Conservation (phyloP, 2,797 vertebrate species). For the Acipenser ruthenus region DNA sequence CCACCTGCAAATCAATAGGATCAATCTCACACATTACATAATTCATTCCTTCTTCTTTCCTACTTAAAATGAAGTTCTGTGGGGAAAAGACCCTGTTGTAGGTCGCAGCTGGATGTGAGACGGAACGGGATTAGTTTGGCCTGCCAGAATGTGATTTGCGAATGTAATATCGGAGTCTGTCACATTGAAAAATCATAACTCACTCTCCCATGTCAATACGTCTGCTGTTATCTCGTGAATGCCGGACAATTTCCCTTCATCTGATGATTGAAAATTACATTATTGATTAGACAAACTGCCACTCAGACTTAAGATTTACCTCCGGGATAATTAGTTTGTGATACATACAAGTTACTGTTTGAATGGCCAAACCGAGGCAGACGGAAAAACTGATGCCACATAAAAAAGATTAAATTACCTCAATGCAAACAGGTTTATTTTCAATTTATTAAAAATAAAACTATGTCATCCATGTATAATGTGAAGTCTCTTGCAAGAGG, state of each 20-base stretch:
- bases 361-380: not conserved
- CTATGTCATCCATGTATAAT: not conserved
- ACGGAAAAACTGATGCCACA: not conserved
- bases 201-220: conserved; percentile 8
- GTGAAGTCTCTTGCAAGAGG: not conserved
- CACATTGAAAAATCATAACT: conserved; percentile 15
- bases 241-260: conserved; percentile 19
- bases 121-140: conserved; percentile 3
- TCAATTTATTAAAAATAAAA: not conserved
- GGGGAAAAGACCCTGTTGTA: not conserved
- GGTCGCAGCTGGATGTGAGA: not conserved
- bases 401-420: not conserved
- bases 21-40: conserved; percentile 6
- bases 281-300: conserved; percentile 16
- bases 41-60: not conserved
- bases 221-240: conserved; percentile 12
- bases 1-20: conserved; percentile 8
- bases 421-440: not conserved
- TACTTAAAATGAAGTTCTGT: not conserved
- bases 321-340: not conserved
- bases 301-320: conserved; percentile 15
- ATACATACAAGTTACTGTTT: conserved; percentile 6
- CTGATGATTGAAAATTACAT: conserved; percentile 23
- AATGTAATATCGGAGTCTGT: conserved; percentile 6
- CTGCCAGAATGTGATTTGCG: conserved; percentile 2